Percentiles rank a stretch among this genome's conserved stretches.
Evolutionary conservation across 2,113 vertebrate genomes (phyloP).

Genomic region (Gavia stellata): DNA sequence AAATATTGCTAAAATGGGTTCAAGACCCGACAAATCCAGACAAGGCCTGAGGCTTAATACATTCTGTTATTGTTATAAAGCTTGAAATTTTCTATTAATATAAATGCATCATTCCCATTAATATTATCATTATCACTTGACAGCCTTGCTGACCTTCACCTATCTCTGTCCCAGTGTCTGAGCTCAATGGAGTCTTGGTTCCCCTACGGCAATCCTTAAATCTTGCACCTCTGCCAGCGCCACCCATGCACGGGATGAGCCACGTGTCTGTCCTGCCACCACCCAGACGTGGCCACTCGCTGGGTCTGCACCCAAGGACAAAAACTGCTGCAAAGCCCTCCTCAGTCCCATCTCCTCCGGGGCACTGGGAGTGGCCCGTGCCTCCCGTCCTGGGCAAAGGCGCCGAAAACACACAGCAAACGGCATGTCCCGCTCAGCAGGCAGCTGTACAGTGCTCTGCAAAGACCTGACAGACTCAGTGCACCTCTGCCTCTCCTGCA

Average conservation of each 20-base stretch:
- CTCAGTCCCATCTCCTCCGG: background rate
- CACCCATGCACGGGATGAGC: background rate
- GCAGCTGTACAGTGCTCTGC: background rate
- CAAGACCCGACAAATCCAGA: background rate
- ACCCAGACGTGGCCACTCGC: background rate
- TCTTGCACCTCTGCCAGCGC: background rate
- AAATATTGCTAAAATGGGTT: background rate
- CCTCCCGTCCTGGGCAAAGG: background rate
- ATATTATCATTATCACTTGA: background rate
- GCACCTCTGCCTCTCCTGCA: too few relatives aligned
- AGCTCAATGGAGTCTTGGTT: background rate
- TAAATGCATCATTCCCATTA: background rate
- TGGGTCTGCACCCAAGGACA: background rate
- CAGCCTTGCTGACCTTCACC: background rate
- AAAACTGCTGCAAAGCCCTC: background rate
- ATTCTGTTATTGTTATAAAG: background rate
- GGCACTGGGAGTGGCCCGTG: background rate
- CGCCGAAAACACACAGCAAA: background rate
- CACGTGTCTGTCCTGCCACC: background rate
- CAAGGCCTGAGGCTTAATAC: background rate
- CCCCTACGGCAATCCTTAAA: accelerated
- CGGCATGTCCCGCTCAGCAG: background rate
- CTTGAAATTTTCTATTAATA: background rate
- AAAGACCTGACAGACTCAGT: background rate
- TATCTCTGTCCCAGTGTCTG: background rate